Evolutionary conservation across 2,888 invertebrate genomes (phyloP), one percentile per base, ranked within the genome.

Genomic region (Pediacus dermestoides): DNA sequence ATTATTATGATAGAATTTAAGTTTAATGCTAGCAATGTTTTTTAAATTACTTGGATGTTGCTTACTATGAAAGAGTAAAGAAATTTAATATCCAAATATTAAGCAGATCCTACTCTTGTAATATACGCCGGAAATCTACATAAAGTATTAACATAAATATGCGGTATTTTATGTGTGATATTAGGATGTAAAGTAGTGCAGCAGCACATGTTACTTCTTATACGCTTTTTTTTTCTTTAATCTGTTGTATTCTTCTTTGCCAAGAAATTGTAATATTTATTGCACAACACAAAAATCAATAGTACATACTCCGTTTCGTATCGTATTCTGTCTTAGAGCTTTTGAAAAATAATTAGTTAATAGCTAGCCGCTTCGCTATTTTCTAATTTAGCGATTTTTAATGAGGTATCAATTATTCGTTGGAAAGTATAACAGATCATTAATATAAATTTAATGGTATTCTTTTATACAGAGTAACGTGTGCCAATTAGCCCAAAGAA

Each of bases 41-140:
- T 18, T 18, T 18, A 18, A 6, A 18, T 18, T 18, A 18, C 6
- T 6, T 6, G 21, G 6, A n/a, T n/a, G 21, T n/a, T 18, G 21
- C n/a, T 18, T 18, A 18, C 21, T 18, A 7, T 7, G 21, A 18
- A 18, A 18, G 21, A 18, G 21, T 30, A 39, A 40, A 44, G 39
- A 48, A 53, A 51, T 56, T 56, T 52, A 55, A 55, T 55, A 53
- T 52, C 46, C 46, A 50, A 52, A 49, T 56, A 53, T 55, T 53
- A 49, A 52, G 48, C 50, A 48, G 50, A 48, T 47, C 51, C 46
- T 51, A 52, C 34, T n/a, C 35, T 26, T 30, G 45, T 50, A 46
- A 50, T 52, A 42, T 51, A 48, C 47, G 48, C 48, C 43, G 41
- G 44, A 52, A 43, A 41, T 44, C 50, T 49, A 36, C 49, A 46